Evolutionary conservation across 2,797 vertebrate species (phyloP).

Genomic region (Lacerta bilineata): DNA sequence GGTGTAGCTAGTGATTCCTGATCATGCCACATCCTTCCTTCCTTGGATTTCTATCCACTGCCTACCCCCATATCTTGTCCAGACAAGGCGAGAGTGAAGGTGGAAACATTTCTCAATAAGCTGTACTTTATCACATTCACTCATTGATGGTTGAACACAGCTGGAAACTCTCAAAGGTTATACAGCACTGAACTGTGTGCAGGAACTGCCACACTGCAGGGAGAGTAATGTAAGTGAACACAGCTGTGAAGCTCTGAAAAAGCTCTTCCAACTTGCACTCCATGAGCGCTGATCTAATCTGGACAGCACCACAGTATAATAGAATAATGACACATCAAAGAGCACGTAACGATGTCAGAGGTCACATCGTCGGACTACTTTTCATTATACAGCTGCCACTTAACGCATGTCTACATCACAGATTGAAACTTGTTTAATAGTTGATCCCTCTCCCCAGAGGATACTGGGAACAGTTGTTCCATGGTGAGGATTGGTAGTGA

Average conservation of each 20-base stretch:
- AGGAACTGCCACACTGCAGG: constrained; percentile 12
- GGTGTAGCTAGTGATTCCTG: background rate
- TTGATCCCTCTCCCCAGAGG: background rate
- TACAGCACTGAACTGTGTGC: background rate
- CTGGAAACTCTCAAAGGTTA: constrained; percentile 5
- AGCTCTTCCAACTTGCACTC: constrained; percentile 28
- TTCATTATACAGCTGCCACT: constrained; percentile 25
- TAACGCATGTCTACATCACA: background rate
- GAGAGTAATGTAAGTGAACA: constrained; percentile 30
- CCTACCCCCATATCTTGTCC: background rate
- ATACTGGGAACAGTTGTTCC: background rate
- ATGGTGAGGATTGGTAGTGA: background rate
- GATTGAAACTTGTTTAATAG: background rate
- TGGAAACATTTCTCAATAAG: constrained; percentile 30
- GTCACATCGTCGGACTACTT: background rate
- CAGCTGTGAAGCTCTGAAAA: constrained; percentile 30
- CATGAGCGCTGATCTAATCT: background rate
- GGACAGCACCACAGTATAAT: background rate
- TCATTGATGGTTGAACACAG: background rate
- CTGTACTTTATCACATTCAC: background rate
- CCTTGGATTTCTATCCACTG: background rate
- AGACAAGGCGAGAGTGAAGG: background rate
- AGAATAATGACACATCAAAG: constrained; percentile 3
- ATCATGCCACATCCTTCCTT: background rate
- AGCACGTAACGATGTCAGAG: background rate